A percentile compares a stretch with the other conserved stretches of the same genome.
Evolutionary conservation across 2,113 vertebrate species (phyloP).

Genomic region (Macquaria australasica): DNA sequence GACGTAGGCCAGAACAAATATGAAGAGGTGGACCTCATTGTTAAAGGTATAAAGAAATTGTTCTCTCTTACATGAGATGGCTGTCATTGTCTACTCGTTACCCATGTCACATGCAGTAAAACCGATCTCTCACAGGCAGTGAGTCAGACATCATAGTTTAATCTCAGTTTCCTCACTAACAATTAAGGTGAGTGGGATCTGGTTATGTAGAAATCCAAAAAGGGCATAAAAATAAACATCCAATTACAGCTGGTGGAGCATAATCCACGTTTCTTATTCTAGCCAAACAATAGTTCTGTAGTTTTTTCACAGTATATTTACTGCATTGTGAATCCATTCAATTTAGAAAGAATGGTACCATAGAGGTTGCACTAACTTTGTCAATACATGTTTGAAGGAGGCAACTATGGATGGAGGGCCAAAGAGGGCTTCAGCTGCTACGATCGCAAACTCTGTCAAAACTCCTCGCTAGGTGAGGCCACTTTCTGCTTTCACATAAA

Average conservation of each 20-base stretch:
- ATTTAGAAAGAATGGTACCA: neutral
- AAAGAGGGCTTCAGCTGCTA: slow-evolving; percentile 89
- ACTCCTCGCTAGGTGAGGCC: slow-evolving; percentile 85
- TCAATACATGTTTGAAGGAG: slow-evolving; percentile 71
- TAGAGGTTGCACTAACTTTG: slow-evolving; percentile 11
- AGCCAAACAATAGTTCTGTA: neutral
- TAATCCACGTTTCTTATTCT: neutral
- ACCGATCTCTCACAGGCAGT: neutral
- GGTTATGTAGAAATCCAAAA: slow-evolving; percentile 15
- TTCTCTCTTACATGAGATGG: neutral
- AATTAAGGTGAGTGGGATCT: slow-evolving; percentile 8
- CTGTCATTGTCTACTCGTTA: slow-evolving; percentile 5
- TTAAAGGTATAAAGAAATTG: slow-evolving; percentile 70
- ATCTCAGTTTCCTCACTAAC: slow-evolving; percentile 7
- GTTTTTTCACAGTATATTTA: neutral
- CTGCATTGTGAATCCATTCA: neutral
- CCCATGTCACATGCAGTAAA: neutral
- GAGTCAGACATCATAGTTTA: slow-evolving; percentile 20
- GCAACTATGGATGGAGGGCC: slow-evolving; percentile 89
- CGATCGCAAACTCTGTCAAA: slow-evolving; percentile 85
- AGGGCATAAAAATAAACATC: slow-evolving; percentile 18
- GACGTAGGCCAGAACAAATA: slow-evolving; percentile 89
- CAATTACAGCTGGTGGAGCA: slow-evolving; percentile 11
- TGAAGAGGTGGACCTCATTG: slow-evolving; percentile 87
- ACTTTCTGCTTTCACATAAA: neutral